phyloP scores from a whole-genome alignment of 2,113 vertebrate species.

The Hystrix brachyura region DNA sequence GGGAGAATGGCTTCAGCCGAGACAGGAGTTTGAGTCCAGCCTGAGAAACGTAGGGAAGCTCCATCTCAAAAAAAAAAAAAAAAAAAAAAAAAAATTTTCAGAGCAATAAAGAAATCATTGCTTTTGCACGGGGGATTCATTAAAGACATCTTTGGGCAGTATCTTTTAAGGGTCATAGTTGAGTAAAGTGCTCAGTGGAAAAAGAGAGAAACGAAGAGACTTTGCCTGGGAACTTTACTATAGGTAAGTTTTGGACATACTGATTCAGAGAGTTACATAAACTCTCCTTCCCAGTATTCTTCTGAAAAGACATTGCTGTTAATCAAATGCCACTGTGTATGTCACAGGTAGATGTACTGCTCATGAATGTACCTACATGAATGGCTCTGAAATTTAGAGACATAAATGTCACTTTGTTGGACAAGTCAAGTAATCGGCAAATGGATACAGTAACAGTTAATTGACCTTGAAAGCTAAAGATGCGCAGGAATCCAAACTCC shows the following conservation, averaged over 20 bases:
- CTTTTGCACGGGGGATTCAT: background rate
- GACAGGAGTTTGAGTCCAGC: background rate
- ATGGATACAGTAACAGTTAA: background rate
- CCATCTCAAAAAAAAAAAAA: background rate
- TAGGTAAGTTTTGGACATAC: background rate
- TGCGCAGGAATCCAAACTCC: constrained; percentile 9
- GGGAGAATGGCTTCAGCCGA: background rate
- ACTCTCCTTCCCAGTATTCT: background rate
- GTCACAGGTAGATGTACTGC: background rate
- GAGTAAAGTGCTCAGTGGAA: background rate
- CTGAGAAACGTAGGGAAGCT: background rate
- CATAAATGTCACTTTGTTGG: background rate
- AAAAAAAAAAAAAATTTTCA: background rate
- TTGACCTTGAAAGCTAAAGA: constrained; percentile 37
- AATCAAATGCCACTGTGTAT: background rate
- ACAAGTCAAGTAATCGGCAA: constrained; percentile 29
- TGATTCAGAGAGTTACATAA: background rate
- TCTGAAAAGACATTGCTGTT: constrained; percentile 45
- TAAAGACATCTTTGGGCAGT: background rate
- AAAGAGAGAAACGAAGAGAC: background rate
- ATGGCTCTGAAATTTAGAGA: constrained; percentile 27
- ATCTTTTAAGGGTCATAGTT: no score
- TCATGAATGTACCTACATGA: background rate
- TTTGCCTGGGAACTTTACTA: background rate
- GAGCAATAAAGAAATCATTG: background rate